phyloP scores from a whole-genome alignment of 1,140 invertebrate genomes.

The Magallana angulata region DNA sequence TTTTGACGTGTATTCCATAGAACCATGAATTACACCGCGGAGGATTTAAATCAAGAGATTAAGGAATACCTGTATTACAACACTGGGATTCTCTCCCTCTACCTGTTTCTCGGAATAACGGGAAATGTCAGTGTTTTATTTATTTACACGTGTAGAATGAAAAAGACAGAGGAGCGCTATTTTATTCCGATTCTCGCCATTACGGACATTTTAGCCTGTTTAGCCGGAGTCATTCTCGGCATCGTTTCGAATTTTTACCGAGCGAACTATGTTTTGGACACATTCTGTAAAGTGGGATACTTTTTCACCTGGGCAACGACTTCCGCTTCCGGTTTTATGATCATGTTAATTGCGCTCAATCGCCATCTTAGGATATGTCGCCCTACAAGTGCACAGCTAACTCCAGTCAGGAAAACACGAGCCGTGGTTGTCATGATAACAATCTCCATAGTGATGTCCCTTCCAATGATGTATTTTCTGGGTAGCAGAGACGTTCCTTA shows the following conservation, averaged over 20 bases:
- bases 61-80: conserved; percentile 14
- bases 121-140: conserved; percentile 49
- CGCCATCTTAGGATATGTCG: background rate
- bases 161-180: conserved; percentile 47
- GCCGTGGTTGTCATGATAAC: background rate
- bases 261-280: conserved; percentile 1
- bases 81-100: conserved; percentile 40
- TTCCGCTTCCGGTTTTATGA: conserved; percentile 14
- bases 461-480: background rate
- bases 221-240: conserved; percentile 42
- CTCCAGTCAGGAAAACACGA: background rate
- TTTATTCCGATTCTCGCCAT: conserved; percentile 53
- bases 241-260: conserved; percentile 44
- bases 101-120: conserved; percentile 44
- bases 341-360: background rate
- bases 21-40: conserved; percentile 5
- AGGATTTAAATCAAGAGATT: background rate
- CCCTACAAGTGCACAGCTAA: background rate
- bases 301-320: conserved; percentile 34
- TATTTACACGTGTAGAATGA: conserved; percentile 52
- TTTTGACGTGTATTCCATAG: background rate
- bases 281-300: conserved; percentile 35
- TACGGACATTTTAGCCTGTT: conserved; percentile 46
- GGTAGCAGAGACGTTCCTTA: background rate
- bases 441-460: background rate